A percentile compares a stretch with the other conserved stretches of the same genome.
These are phyloP conservation scores for Seriola aureovittata DNA, from an alignment of 2,113 vertebrate species.

Conservation along the genomic window DNA sequence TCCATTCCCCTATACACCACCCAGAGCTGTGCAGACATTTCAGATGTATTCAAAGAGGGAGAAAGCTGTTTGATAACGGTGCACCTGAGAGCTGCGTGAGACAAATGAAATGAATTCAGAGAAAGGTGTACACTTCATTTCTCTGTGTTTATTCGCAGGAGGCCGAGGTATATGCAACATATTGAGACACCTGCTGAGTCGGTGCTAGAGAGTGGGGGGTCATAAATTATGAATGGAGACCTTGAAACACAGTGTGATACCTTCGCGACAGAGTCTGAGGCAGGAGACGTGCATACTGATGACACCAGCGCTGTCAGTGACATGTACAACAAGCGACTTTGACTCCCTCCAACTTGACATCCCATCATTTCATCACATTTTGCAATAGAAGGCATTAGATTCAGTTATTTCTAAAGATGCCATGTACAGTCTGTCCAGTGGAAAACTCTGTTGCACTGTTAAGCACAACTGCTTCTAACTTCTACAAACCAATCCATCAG, in stretches of 20 bases:
- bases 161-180: constrained; percentile 37
- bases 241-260: constrained; percentile 54
- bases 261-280: constrained; percentile 23
- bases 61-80: constrained; percentile 48
- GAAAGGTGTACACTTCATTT: constrained; percentile 57
- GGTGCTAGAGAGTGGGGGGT: constrained; percentile 50
- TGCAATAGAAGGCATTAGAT: background rate
- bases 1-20: constrained; percentile 2
- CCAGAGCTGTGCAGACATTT: constrained; percentile 13
- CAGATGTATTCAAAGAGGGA: constrained; percentile 22
- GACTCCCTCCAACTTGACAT: background rate
- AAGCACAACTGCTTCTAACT: background rate
- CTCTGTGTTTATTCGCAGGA: constrained; percentile 54
- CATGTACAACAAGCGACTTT: constrained; percentile 15
- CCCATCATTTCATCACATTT: background rate
- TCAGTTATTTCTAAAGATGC: background rate
- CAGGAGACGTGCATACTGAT: constrained; percentile 53
- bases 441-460: background rate
- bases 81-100: constrained; percentile 40
- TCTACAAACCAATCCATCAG: background rate
- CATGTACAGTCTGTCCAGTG: background rate
- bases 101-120: constrained; percentile 63
- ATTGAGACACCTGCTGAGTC: constrained; percentile 64
- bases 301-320: constrained; percentile 4
- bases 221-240: constrained; percentile 72